Evolutionary conservation across 2,113 vertebrate genomes (phyloP).

Genomic region (Oxyruncus cristatus): DNA sequence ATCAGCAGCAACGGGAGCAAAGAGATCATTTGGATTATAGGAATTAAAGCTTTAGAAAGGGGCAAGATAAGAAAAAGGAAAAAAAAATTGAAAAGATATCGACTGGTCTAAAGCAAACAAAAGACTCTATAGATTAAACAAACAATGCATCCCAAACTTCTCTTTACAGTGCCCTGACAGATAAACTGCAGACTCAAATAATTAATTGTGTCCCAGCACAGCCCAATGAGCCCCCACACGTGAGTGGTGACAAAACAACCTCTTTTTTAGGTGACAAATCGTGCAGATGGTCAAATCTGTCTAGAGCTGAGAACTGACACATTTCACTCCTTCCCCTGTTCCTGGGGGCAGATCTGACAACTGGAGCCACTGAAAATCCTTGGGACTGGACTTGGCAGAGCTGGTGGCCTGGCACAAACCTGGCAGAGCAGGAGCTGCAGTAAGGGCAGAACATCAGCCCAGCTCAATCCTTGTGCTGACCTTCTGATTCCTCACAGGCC

Average conservation of each 20-base stretch:
- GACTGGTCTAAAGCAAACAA: background rate
- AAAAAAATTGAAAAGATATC: background rate
- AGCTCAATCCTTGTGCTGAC: background rate
- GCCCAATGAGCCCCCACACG: background rate
- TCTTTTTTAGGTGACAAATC: background rate
- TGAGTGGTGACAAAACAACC: background rate
- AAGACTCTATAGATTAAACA: background rate
- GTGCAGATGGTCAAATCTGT: background rate
- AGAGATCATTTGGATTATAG: background rate
- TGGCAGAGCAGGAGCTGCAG: background rate
- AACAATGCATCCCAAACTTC: background rate
- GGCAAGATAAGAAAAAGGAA: background rate
- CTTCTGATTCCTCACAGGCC: background rate
- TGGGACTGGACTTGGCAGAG: background rate
- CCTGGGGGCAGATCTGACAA: background rate
- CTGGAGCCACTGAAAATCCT: background rate
- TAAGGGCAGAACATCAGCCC: background rate
- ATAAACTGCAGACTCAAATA: slow-evolving; percentile 11
- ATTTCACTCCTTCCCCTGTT: background rate
- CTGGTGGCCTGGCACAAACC: background rate
- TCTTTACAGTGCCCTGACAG: background rate
- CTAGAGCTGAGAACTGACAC: background rate
- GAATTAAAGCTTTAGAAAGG: slow-evolving; percentile 13
- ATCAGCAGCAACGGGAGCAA: background rate
- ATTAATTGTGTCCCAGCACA: background rate